Base-by-base conservation (phyloP, 2,797 vertebrate species). In the Tenualosa ilisha region DNA sequence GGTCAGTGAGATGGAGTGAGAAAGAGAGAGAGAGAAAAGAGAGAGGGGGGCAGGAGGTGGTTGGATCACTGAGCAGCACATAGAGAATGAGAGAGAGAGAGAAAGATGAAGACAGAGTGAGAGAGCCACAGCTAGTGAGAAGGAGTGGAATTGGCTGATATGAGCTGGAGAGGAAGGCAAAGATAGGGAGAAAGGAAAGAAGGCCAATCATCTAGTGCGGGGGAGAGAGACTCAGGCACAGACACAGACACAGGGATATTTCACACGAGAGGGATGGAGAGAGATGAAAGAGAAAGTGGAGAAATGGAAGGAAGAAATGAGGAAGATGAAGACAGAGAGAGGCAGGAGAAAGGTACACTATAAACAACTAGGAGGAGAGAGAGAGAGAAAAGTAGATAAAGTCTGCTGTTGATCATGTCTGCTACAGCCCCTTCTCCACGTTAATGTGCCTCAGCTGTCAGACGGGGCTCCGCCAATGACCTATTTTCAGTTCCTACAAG, bases 401-500 rank as follows among this genome's bases (percentile, higher is more conserved):
- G 81, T 85, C 84, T 82, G 84, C 88, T 85, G 83, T 61, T 86
- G 86, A 87, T 87, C 87, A 89, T 84, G 84, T 90, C 85, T 89
- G 86, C 90, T 88, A 89, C 88, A 88, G 83, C 79, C 86, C 81
- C 85, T 85, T 85, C 82, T 88, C 83, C 79, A 88, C 82, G 89
- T 90, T 89, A 90, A 89, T 88, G 86, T 89, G 88, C 89, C 82
- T 84, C 84, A 88, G 89, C 86, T 88, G 87, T 86, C 85, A 84
- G 86, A 85, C 83, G 81, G 68, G 85, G 85, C 86, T 86, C 89
- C 86, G 86, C 82, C 87, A 86, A 75, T 91, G 91, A 90, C 91
- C 91, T 86, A 88, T 92, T 92, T 92, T 88, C 88, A 88, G 81
- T 89, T 86, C 85, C 88, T 56, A 85, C 86, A 84, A 20, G 86